Evolutionary conservation across 2,888 invertebrate genomes (phyloP), one percentile per base, ranked within the genome.

Genomic region (Amblyjoppa fuscipennis): DNA sequence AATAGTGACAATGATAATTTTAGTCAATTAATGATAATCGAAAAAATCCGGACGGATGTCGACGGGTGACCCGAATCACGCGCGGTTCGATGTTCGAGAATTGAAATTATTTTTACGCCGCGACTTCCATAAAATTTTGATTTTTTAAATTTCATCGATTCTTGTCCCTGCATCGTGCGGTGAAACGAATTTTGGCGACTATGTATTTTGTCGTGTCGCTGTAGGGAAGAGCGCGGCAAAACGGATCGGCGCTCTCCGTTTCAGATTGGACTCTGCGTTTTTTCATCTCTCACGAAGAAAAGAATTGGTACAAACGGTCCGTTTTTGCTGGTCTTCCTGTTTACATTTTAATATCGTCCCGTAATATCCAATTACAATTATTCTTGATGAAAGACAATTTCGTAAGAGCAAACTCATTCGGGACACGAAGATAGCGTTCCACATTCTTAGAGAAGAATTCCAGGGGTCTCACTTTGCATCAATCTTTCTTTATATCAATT

Each of bases 401-500:
- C n/a, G 53, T 25, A 25, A 59, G 6, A 34, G 34, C 11, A 41
- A 56, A 73, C 56, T 20, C 56, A 25, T 56, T 38, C 34, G 5
- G 9, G 13, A 20, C 11, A 20, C 56, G 56, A 73, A 73, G 41
- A 53, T 34, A 53, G 3, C 3, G 16, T 38, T 51, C 16, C 71
- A 41, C 38, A 38, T 34, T 56, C 53, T 38, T 11, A 41, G 38
- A 38, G 20, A 4, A 4, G 41, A 49, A 16, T 13, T 2, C 51
- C 31, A n/a, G 11, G 20, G n/a, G 7, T 6, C n/a, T 59, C 41
- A 45, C 25, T 45, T 74, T 28, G 25, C 61, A 45, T 56, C 28
- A 31, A 56, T 41, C 7, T 69, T 41, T 68, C 38, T 53, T 34
- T 41, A 6, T 38, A 59, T 59, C 45, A 69, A 59, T 76, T 20